A percentile compares a stretch with the other conserved stretches of the same genome.
Conservation (phyloP, 2,888 invertebrate species). For the Endotricha flammealis region DNA sequence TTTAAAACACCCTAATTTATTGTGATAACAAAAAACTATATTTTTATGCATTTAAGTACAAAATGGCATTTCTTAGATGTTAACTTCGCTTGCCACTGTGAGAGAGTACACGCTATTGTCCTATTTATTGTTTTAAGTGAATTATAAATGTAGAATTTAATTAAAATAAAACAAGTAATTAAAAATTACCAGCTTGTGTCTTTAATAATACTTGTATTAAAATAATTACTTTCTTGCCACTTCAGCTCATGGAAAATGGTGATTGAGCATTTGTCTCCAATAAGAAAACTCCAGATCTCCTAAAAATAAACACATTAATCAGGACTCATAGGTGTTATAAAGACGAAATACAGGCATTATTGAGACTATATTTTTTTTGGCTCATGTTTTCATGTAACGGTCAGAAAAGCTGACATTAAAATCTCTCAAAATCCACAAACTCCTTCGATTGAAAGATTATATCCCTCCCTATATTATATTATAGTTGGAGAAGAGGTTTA, state of each 20-base stretch:
- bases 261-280: conserved; percentile 48
- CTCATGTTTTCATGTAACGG: no score
- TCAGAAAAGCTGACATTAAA: no score
- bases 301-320: conserved; percentile 8
- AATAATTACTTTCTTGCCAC: neutral
- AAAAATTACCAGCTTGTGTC: neutral
- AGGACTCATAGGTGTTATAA: no score
- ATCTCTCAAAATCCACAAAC: no score
- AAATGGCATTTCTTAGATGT: conserved; percentile 52
- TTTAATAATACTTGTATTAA: neutral
- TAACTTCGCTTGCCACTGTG: conserved; percentile 39
- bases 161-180: conserved; percentile 3
- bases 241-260: conserved; percentile 44
- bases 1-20: conserved; percentile 66
- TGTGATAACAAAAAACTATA: conserved; percentile 49
- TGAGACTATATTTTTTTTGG: no score
- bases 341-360: no score
- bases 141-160: conserved; percentile 1
- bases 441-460: no score
- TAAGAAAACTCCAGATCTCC: conserved; percentile 15
- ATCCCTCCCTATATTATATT: no score
- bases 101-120: conserved; percentile 24
- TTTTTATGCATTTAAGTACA: conserved; percentile 46
- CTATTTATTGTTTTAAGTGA: conserved; percentile 62
- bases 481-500: no score